Base-by-base conservation (phyloP, 2,113 vertebrate genomes). In the Pycnonotus jocosus region DNA sequence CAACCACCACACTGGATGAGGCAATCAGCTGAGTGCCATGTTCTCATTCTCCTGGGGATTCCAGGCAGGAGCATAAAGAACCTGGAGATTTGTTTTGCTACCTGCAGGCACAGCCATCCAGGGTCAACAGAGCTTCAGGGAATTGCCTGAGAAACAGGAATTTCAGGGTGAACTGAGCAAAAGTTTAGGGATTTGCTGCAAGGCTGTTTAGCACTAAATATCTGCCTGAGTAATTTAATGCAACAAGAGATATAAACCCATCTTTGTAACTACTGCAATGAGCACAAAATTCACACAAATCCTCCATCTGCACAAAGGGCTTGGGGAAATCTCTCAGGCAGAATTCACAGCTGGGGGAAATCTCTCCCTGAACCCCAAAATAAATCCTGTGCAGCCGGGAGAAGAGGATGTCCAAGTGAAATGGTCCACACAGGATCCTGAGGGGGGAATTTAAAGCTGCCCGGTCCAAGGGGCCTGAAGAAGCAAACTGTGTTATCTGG, bases 191-290 rank as follows among this genome's bases (percentile, higher is more conserved):
- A 38, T 74, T 58, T 88, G 35, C 27, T 74, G 64, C 50, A 69
- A 48, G 45, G 50, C 42, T 84, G 54, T 18, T 57, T 2, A 54
- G 61, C 37, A 18, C 9, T 7, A 50, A 40, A 0, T 25, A 57
- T 48, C 3, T 35, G 24, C 72, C 50, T 13, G 2, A 2, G 16
- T 19, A 7, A 68, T 35, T 4, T 12, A 38, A 64, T 6, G 60
- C 5, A 18, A 27, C 2, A 2, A n/a, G 3, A 50, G 0, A 40
- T 12, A 53, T 3, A 86, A 77, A 89, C 31, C 0, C 28, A 44
- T 8, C 42, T 48, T 17, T 37, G 24, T 27, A 35, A 38, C 21
- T 6, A 19, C 44, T 64, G 38, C 31, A 45, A 12, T n/a, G 1
- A 37, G 38, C 44, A 86, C 23, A 48, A 25, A 51, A 6, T 0